Base-by-base conservation (phyloP, 2,113 vertebrate genomes). In the Chlorocebus sabaeus region DNA sequence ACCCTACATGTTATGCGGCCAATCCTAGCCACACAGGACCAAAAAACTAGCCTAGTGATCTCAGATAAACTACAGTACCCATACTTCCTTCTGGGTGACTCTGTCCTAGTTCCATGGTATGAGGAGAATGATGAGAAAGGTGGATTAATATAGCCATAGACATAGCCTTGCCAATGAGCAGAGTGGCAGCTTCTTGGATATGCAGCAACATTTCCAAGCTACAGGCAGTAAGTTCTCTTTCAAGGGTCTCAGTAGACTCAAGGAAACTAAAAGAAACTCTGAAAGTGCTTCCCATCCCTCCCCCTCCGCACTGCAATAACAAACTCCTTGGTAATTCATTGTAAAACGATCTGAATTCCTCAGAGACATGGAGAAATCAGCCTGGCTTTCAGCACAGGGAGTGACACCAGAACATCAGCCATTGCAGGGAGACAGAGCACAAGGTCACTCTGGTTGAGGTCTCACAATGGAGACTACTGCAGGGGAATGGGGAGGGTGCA, bases 401-500 rank as follows among this genome's bases (percentile, higher is more conserved):
- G 32, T 23, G 3, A 70, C n/a, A 11, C 0, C 5, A n/a, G 17
- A 40, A 61, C 8, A 30, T 20, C 22, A 73, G 25, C n/a, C 43
- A 20, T 30, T 57, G n/a, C 50, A 81, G 57, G 43, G 23, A 73
- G 52, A n/a, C 57, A 59, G 5, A 38, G 3, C 50, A 38, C 3
- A 32, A 30, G 35, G 12, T 12, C 38, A 22, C 16, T 43, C 88
- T 5, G 14, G 30, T 2, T 5, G 57, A 11, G 12, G 1, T 10
- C 32, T 81, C 45, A 11, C 6, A 2, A 0, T 2, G 23, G n/a
- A 61, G 25, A 14, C 35, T 8, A 0, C 16, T 18, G 8, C 6
- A 14, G n/a, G 23, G 8, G 11, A 72, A 5, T n/a, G 6, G 17
- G 17, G 17, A 25, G 20, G 1, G 12, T 2, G 45, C 11, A 27